These are phyloP conservation scores for Thryonomys swinderianus DNA, from an alignment of 2,113 vertebrate genomes.

Conservation along the genomic window DNA sequence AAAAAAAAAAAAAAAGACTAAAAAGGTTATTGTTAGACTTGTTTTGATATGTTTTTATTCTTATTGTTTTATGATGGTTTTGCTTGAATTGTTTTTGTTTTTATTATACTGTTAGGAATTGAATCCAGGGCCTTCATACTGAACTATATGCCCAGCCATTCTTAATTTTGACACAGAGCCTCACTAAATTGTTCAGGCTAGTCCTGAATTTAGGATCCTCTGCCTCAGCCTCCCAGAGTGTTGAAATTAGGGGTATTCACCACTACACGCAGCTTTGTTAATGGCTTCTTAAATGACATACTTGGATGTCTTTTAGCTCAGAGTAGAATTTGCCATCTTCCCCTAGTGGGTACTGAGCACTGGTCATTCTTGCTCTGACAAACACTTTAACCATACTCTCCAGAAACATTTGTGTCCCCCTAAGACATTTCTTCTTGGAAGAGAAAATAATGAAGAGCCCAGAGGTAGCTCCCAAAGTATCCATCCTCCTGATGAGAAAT, in stretches of 20 bases:
- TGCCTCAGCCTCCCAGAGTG: not conserved
- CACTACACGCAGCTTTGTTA: not conserved
- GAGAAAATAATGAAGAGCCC: conserved; percentile 27
- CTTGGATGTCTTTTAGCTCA: no score
- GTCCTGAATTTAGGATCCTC: not conserved
- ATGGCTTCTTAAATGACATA: conserved; percentile 36
- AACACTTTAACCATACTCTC: conserved; percentile 35
- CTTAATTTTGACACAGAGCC: not conserved
- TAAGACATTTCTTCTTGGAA: conserved; percentile 46
- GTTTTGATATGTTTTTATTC: not conserved
- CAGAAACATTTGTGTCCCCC: conserved; percentile 46
- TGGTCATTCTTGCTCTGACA: conserved; percentile 54
- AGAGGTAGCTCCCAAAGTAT: not conserved
- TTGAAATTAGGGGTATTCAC: not conserved
- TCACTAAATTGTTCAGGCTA: not conserved
- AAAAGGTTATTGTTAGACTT: not conserved
- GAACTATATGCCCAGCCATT: not conserved
- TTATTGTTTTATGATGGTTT: not conserved
- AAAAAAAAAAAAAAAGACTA: no score
- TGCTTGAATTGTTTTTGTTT: not conserved
- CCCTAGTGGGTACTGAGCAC: not conserved
- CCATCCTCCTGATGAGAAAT: conserved; percentile 10
- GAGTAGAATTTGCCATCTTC: not conserved
- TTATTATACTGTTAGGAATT: not conserved
- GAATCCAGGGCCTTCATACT: not conserved